Base-by-base conservation (phyloP, 2,797 vertebrate species). In the Vultur gryphus region DNA sequence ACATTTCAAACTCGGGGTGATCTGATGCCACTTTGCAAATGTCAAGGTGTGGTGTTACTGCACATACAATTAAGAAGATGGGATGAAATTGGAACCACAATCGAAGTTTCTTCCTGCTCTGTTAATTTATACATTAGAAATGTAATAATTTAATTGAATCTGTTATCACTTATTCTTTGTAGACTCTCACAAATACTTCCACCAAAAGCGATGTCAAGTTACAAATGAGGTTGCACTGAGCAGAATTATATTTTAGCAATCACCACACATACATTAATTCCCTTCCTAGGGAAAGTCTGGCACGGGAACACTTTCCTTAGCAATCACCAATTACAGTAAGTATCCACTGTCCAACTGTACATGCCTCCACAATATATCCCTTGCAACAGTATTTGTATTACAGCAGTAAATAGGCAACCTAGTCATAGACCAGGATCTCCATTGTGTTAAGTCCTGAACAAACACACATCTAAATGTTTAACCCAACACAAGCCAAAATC, bases 51-150 rank as follows among this genome's bases (percentile, higher is more conserved):
- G 97, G 90, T 96, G 96, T 98, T 98, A 98, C 98, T 96, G 94
- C 93, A 96, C 95, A 95, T 94, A 98, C 97, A 98, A 98, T 98
- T 98, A 98, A 98, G 98, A 97, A 96, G 96, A 98, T 97, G 84
- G 95, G 95, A 94, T 98, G 97, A 98, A 98, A 98, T 72, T 88
- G 94, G 92, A 97, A 97, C 97, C 97, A 94, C 94, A 96, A 93
- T 96, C 16, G 85, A 95, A 93, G 83, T 95, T 98, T 97, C 94
- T 97, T 97, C 97, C 79, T 90, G 89, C 72, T 73, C 97, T 96
- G 90, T 93, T 95, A 96, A 96, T 94, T 77, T 90, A 94, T 95
- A 97, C 87, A 96, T 91, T 39, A 86, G 87, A 83, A 96, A 95
- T 85, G 79, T 92, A 97, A 85, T 95, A 72, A 96, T 97, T 97